A percentile compares a stretch with the other conserved stretches of the same genome.
Conservation (phyloP, 2,888 invertebrate genomes). For the Laspeyria flexula region DNA sequence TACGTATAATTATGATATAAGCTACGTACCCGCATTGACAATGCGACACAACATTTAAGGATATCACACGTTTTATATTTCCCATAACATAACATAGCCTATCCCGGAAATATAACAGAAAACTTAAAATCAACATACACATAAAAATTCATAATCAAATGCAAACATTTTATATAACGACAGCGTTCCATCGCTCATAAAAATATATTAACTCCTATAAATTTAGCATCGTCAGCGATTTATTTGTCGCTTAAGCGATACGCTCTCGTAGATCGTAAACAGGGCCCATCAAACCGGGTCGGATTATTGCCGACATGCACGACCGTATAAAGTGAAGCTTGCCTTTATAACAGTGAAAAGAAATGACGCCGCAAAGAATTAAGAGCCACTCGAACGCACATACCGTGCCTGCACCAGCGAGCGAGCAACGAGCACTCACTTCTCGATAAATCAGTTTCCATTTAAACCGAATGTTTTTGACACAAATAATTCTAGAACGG, state of each 20-base stretch:
- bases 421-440: slow-evolving; percentile 12
- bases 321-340: slow-evolving; percentile 57
- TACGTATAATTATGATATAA: background rate
- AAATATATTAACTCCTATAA: slow-evolving; percentile 80
- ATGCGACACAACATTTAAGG: background rate
- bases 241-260: slow-evolving; percentile 75
- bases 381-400: slow-evolving; percentile 25
- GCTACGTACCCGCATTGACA: background rate
- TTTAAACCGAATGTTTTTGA: slow-evolving; percentile 48
- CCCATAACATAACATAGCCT: too few relatives aligned
- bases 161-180: slow-evolving; percentile 60
- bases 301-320: slow-evolving; percentile 70
- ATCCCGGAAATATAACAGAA: slow-evolving; percentile 36
- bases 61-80: too few relatives aligned
- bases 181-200: slow-evolving; percentile 62
- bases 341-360: slow-evolving; percentile 45
- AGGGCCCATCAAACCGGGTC: slow-evolving; percentile 67
- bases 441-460: slow-evolving; percentile 45
- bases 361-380: slow-evolving; percentile 35
- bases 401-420: slow-evolving; percentile 2
- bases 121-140: slow-evolving; percentile 40
- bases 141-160: slow-evolving; percentile 57
- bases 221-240: slow-evolving; percentile 78
- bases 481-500: slow-evolving; percentile 46
- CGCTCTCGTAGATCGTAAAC: slow-evolving; percentile 72